Conservation (phyloP, 1,140 invertebrate genomes). For the Zaprionus inermis region DNA sequence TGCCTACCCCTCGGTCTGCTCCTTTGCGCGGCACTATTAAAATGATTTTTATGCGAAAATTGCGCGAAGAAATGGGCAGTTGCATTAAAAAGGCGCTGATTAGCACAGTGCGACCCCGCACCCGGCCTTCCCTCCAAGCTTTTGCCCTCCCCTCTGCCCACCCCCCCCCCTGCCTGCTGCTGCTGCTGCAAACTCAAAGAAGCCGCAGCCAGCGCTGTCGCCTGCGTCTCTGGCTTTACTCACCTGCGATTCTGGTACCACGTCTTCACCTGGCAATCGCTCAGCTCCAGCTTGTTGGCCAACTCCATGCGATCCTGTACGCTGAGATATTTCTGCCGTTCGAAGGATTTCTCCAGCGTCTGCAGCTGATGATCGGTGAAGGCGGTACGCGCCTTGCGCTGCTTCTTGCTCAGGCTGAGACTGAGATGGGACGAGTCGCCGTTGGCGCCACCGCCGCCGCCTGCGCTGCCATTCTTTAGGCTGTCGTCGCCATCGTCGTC, state of each 20-base stretch:
- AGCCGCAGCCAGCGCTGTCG: slow-evolving; percentile 15
- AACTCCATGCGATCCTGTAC: slow-evolving; percentile 99
- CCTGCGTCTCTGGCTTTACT: slow-evolving; percentile 23
- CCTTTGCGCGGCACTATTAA: slow-evolving; percentile 46
- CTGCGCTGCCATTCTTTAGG: slow-evolving; percentile 68
- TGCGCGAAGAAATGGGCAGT: slow-evolving; percentile 77
- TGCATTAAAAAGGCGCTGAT: slow-evolving; percentile 76
- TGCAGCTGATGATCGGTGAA: slow-evolving; percentile 99
- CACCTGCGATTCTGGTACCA: slow-evolving; percentile 98
- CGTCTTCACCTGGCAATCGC: slow-evolving; percentile 99
- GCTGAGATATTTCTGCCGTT: slow-evolving; percentile 98
- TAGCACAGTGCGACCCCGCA: slow-evolving; percentile 28
- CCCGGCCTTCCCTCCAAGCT: no score
- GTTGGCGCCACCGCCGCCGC: slow-evolving; percentile 64
- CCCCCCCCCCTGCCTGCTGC: not conserved
- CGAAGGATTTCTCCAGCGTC: slow-evolving; percentile 98
- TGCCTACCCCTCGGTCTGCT: not conserved
- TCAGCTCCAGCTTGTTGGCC: slow-evolving; percentile 97
- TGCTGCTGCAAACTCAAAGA: slow-evolving; percentile 86
- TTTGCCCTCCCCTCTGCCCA: not conserved
- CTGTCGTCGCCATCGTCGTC: slow-evolving; percentile 81
- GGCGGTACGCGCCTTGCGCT: slow-evolving; percentile 98
- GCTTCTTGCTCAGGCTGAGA: slow-evolving; percentile 93
- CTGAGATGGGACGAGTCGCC: slow-evolving; percentile 71
- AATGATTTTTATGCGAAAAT: slow-evolving; percentile 74